Percentiles rank a stretch among this genome's conserved stretches.
These are phyloP conservation scores for Lerema accius DNA, from an alignment of 1,140 invertebrate genomes.

Conservation along the genomic window DNA sequence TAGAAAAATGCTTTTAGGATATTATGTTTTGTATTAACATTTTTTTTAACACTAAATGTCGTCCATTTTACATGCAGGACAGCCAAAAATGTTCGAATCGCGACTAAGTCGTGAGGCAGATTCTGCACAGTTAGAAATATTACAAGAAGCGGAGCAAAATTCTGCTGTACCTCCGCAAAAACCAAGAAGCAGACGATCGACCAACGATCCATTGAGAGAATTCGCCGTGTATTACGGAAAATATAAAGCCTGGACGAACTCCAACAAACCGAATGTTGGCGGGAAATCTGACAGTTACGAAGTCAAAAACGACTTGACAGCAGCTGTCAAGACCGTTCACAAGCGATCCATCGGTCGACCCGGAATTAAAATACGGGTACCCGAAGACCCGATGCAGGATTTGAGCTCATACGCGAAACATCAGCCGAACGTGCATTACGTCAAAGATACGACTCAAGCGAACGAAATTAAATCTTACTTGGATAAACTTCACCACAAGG, in stretches of 20 bases:
- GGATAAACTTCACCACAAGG: conserved; percentile 16
- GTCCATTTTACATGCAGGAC: conserved; percentile 19
- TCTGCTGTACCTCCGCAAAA: conserved; percentile 15
- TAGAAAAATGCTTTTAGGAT: no score
- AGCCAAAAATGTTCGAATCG: conserved; percentile 7
- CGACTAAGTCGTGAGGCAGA: conserved; percentile 11
- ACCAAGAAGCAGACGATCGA: conserved; percentile 40
- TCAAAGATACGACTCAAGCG: conserved; percentile 27
- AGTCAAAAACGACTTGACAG: conserved; percentile 43
- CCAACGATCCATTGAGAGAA: conserved; percentile 46
- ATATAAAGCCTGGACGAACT: conserved; percentile 59
- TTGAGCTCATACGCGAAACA: conserved; percentile 36
- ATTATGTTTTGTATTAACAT: no score
- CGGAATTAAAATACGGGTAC: conserved; percentile 15
- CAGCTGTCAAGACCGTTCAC: conserved; percentile 36
- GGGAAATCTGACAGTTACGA: conserved; percentile 41
- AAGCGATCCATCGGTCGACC: conserved; percentile 40
- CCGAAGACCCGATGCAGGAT: conserved; percentile 37
- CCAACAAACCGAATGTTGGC: conserved; percentile 34
- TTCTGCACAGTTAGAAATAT: conserved; percentile 34
- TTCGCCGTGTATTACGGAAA: conserved; percentile 61
- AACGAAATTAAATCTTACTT: conserved; percentile 26
- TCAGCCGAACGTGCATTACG: conserved; percentile 23
- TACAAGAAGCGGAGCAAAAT: conserved; percentile 43
- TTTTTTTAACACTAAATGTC: no score